Evolutionary conservation across 2,797 vertebrate species (phyloP).

Genomic region (Vipera latastei): DNA sequence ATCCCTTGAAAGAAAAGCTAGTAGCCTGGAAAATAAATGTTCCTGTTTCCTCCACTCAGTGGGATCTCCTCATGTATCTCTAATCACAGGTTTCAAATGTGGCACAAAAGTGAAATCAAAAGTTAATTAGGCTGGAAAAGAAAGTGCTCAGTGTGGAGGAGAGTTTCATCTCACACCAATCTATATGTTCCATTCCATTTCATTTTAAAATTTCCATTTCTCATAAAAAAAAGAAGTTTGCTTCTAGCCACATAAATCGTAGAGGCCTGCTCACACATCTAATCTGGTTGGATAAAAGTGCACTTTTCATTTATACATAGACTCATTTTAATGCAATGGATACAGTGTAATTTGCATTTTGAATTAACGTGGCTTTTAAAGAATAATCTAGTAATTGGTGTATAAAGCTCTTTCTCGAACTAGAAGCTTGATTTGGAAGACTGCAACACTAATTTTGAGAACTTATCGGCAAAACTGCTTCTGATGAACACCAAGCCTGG

Average conservation of each 20-base stretch:
- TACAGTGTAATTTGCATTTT: neutral
- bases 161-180: neutral
- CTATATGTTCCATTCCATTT: neutral
- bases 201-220: neutral
- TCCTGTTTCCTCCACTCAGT: neutral
- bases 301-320: neutral
- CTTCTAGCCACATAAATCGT: neutral
- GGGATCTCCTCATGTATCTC: neutral
- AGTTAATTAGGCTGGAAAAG: neutral
- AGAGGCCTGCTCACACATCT: neutral
- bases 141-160: neutral
- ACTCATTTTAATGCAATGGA: neutral
- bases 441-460: neutral
- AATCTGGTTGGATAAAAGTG: neutral
- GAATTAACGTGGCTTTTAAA: neutral
- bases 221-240: neutral
- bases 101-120: neutral
- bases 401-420: neutral
- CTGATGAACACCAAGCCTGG: neutral
- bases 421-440: neutral
- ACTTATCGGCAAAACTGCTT: neutral
- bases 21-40: fast-evolving
- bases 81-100: neutral
- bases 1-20: neutral
- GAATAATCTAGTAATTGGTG: neutral